Percentiles rank a stretch among this genome's conserved stretches.
These are phyloP conservation scores for Cydia pomonella DNA, from an alignment of 1,140 invertebrate species.

Conservation along the genomic window DNA sequence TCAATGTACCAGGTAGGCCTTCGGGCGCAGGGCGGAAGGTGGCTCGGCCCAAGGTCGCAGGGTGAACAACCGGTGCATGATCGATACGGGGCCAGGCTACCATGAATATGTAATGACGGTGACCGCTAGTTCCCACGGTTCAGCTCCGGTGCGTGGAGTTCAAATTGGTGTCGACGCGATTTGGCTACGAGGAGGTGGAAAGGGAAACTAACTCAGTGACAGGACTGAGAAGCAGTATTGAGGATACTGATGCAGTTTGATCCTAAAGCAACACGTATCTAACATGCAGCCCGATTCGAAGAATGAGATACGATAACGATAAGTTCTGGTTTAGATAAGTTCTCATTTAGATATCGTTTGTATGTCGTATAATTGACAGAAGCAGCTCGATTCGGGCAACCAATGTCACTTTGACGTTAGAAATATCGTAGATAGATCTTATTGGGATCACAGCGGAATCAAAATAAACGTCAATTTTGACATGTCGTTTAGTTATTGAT, in stretches of 20 bases:
- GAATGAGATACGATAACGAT: too few species aligned
- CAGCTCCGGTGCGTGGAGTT: neutral
- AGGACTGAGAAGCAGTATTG: neutral
- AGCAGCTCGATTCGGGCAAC: too few species aligned
- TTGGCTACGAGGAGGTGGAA: neutral
- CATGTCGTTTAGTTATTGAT: too few species aligned
- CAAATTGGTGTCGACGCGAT: neutral
- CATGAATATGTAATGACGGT: conserved; percentile 43
- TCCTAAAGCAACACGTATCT: neutral
- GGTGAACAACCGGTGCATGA: conserved; percentile 48
- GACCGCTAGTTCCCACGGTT: conserved; percentile 45
- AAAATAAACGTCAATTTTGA: too few species aligned
- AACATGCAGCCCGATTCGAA: too few species aligned
- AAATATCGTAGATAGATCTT: too few species aligned
- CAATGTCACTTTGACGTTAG: too few species aligned
- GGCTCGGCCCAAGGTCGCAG: conserved; percentile 43
- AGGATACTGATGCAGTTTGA: neutral
- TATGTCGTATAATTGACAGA: too few species aligned
- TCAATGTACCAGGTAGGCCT: conserved; percentile 29
- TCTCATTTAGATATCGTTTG: too few species aligned
- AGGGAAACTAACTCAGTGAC: neutral
- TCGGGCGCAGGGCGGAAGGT: conserved; percentile 24
- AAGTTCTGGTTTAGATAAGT: too few species aligned
- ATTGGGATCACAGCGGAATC: too few species aligned
- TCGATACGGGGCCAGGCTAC: conserved; percentile 42